Base-by-base conservation (phyloP, 2,797 vertebrate genomes). In the Oryzias dopingdopingensis region DNA sequence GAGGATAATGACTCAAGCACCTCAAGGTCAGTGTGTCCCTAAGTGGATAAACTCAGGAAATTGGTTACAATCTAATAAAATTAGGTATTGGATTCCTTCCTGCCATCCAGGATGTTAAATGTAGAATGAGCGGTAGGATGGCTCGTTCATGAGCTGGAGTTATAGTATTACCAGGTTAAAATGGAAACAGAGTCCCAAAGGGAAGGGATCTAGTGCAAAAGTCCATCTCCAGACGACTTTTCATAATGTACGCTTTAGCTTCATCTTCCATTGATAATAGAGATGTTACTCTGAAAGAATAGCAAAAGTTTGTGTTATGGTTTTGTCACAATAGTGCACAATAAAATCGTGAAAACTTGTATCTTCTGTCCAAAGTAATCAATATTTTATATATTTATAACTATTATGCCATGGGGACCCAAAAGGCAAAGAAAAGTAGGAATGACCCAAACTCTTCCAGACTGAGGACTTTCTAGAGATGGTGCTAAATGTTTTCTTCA, bases 1-100 rank as follows among this genome's bases (percentile, higher is more conserved):
- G 59, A 66, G 46, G 47, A 76, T 81, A 87, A 87, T 78, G 57
- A 76, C 70, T 67, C 42, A 54, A 77, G 65, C 65, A 53, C 57
- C 61, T 77, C 84, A 77, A 76, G 76, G 86, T 82, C 77, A 83
- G 51, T 59, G 60, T 43, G 42, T 41, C 56, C 18, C 67, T 86
- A 84, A 90, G 86, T 73, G 40, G 65, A 88, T 92, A 76, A 74
- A 62, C 56, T 80, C 80, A 88, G 90, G 90, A 92, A 92, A 91
- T 91, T 81, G 77, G 59, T 71, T 48, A 61, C 88, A 88, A 91
- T 89, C 56, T 65, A 73, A 90, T 91, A 76, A 81, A 41, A 29
- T 65, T 45, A 70, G 65, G 80, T 79, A 77, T 75, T 87, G 65
- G 73, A 86, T 85, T 90, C 72, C 84, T 80, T 81, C 73, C 74